Evolutionary conservation across 2,888 invertebrate species (phyloP).

Genomic region (Yponomeuta cagnagella): DNA sequence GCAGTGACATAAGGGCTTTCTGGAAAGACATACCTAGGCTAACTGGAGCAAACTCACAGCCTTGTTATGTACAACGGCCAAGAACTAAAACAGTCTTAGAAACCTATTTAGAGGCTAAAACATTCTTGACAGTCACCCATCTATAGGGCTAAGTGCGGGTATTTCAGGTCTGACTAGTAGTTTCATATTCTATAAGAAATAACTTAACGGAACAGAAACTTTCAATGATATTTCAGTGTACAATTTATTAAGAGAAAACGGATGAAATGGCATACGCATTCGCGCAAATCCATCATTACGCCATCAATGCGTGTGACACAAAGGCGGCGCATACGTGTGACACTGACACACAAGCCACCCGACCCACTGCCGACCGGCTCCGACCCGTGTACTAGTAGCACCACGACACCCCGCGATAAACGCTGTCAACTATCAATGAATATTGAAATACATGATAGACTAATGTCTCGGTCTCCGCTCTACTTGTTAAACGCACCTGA

Average conservation of each 20-base stretch:
- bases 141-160: too few relatives aligned
- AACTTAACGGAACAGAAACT: neutral
- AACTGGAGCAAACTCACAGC: too few relatives aligned
- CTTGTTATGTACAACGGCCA: too few relatives aligned
- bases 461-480: neutral
- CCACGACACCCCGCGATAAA: slow-evolving; percentile 16
- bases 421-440: slow-evolving; percentile 25
- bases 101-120: too few relatives aligned
- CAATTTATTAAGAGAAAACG: neutral
- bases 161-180: too few relatives aligned
- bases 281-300: slow-evolving; percentile 10
- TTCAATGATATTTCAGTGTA: neutral
- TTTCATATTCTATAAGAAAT: too few relatives aligned
- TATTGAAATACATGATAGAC: slow-evolving; percentile 22
- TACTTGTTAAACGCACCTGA: neutral
- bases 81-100: too few relatives aligned
- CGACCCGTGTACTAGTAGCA: slow-evolving; percentile 21
- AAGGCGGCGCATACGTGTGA: slow-evolving; percentile 17
- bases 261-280: neutral
- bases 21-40: too few relatives aligned
- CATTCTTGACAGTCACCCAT: too few relatives aligned
- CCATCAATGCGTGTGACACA: slow-evolving; percentile 20
- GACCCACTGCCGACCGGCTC: slow-evolving; percentile 18
- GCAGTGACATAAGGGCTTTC: too few relatives aligned
- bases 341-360: neutral